phyloP scores from a whole-genome alignment of 2,888 invertebrate genomes.

The Drepana falcataria region DNA sequence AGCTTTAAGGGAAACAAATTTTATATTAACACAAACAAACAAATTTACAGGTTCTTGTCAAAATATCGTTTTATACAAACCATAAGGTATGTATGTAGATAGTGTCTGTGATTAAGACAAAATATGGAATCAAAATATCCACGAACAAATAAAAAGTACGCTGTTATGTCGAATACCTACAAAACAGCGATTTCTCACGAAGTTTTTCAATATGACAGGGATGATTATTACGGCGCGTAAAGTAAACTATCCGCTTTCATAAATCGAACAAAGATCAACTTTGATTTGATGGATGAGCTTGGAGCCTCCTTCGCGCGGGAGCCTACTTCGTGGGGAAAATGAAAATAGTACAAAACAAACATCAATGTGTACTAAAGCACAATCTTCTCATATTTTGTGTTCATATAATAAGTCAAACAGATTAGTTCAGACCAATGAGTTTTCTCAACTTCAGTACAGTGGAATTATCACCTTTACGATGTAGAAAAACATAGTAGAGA shows the following conservation, averaged over 20 bases:
- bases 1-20: too few relatives aligned
- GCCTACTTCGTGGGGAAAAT: not conserved
- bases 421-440: too few relatives aligned
- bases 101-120: too few relatives aligned
- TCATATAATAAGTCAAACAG: too few relatives aligned
- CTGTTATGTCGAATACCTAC: constrained; percentile 6
- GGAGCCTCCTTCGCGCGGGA: constrained; percentile 17
- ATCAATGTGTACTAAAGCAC: not conserved
- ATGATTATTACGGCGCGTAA: constrained; percentile 41
- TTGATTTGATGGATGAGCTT: constrained; percentile 56
- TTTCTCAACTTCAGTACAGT: too few relatives aligned
- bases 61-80: too few relatives aligned
- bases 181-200: constrained; percentile 34
- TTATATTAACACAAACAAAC: too few relatives aligned
- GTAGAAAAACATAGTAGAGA: too few relatives aligned
- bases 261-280: constrained; percentile 59
- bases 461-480: too few relatives aligned
- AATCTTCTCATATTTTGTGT: not conserved
- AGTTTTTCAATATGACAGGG: constrained; percentile 50
- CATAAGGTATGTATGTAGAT: too few relatives aligned
- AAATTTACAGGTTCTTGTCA: too few relatives aligned
- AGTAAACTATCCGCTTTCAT: constrained; percentile 61
- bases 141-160: constrained; percentile 10
- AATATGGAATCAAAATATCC: too few relatives aligned
- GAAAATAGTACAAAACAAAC: not conserved